Conservation (phyloP, 2,888 invertebrate genomes). For the Alsophila aescularia region DNA sequence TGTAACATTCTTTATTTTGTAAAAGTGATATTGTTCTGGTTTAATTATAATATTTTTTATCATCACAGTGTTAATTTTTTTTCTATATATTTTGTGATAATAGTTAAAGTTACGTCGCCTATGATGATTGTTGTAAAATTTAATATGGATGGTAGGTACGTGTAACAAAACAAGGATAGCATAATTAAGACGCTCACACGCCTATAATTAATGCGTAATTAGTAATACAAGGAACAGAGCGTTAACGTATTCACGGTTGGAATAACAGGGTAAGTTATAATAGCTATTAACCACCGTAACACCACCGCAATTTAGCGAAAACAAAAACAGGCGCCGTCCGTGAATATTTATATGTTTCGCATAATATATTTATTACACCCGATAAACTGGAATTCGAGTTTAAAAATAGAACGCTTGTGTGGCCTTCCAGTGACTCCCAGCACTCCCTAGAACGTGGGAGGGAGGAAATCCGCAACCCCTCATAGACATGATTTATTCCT, state of each 20-base stretch:
- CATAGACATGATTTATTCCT: slow-evolving; percentile 62
- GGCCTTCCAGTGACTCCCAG: slow-evolving; percentile 53
- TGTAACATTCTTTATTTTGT: too few relatives aligned
- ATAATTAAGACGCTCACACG: not conserved
- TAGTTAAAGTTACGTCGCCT: too few relatives aligned
- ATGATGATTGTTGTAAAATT: too few relatives aligned
- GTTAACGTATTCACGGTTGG: slow-evolving; percentile 26
- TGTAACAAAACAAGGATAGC: too few relatives aligned
- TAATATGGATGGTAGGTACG: too few relatives aligned
- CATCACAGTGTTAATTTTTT: too few relatives aligned
- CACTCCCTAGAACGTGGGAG: slow-evolving; percentile 42
- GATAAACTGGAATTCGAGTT: slow-evolving; percentile 51
- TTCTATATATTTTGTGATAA: too few relatives aligned
- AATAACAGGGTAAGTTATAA: slow-evolving; percentile 27
- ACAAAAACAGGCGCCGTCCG: slow-evolving; percentile 22
- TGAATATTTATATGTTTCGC: slow-evolving; percentile 2
- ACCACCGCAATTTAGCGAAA: slow-evolving; percentile 18
- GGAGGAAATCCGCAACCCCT: slow-evolving; percentile 40
- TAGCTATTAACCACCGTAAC: slow-evolving; percentile 24
- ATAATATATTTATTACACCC: slow-evolving; percentile 28
- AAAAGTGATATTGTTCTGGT: too few relatives aligned
- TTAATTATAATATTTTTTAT: too few relatives aligned
- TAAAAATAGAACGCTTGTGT: slow-evolving; percentile 62
- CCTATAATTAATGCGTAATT: slow-evolving; percentile 12
- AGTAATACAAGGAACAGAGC: slow-evolving; percentile 20